phyloP scores from a whole-genome alignment of 2,797 vertebrate species.

The Sebastes iracundus region DNA sequence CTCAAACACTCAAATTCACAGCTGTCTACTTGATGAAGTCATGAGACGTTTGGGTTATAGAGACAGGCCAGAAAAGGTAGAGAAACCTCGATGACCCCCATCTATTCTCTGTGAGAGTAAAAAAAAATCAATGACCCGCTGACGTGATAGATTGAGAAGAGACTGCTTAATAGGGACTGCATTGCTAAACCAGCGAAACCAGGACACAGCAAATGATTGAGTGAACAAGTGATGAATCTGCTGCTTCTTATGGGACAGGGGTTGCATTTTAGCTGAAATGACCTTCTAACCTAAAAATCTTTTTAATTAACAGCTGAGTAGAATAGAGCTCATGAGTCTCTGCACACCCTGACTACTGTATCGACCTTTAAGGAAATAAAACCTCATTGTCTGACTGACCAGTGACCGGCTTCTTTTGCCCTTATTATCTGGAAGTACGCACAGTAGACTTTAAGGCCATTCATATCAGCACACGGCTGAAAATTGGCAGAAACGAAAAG shows the following conservation, averaged over 20 bases:
- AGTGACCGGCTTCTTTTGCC: background rate
- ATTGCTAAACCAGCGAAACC: slow-evolving; percentile 61
- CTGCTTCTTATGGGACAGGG: slow-evolving; percentile 14
- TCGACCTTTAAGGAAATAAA: background rate
- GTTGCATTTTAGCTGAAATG: slow-evolving; percentile 13
- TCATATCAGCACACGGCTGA: background rate
- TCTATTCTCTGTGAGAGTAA: background rate
- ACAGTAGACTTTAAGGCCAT: background rate
- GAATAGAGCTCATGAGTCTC: background rate
- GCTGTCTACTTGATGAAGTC: background rate
- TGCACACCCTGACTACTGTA: background rate
- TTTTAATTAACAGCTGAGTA: slow-evolving; percentile 14
- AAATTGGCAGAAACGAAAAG: background rate
- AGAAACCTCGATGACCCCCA: slow-evolving; percentile 16
- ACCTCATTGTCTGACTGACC: background rate
- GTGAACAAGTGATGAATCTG: slow-evolving; percentile 21
- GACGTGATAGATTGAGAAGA: slow-evolving; percentile 57
- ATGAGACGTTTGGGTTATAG: background rate
- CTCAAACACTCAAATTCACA: background rate
- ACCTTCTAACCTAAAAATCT: slow-evolving; percentile 26
- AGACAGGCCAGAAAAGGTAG: slow-evolving; percentile 8
- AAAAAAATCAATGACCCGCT: slow-evolving; percentile 56
- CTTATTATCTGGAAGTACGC: background rate
- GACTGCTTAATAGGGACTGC: slow-evolving; percentile 52
- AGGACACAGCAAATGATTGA: slow-evolving; percentile 43